Evolutionary conservation across 2,113 vertebrate species (phyloP).

Genomic region (Megalops atlanticus): DNA sequence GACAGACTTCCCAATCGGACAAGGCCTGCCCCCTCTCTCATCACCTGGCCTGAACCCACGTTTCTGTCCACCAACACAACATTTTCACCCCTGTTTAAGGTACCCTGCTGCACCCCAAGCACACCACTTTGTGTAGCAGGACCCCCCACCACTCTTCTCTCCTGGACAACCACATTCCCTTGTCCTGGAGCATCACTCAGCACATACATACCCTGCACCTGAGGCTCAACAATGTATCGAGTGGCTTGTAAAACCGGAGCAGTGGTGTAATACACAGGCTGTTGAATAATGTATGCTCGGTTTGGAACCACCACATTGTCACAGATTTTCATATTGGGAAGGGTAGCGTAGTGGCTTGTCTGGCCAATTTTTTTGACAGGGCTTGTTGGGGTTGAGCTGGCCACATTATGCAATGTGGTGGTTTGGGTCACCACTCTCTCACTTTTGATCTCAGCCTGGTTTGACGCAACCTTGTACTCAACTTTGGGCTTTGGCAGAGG

Average conservation of each 20-base stretch:
- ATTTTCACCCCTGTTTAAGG: background rate
- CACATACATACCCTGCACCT: conserved; percentile 42
- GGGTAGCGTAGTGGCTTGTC: conserved; percentile 30
- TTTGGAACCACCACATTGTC: conserved; percentile 54
- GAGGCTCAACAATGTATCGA: conserved; percentile 59
- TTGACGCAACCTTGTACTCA: conserved; percentile 38
- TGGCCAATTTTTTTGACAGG: conserved; percentile 18
- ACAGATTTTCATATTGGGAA: conserved; percentile 28
- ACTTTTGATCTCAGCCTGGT: conserved; percentile 31
- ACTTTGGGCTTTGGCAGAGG: conserved; percentile 28
- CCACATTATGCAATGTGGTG: background rate
- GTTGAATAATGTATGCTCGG: conserved; percentile 36
- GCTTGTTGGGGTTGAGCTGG: conserved; percentile 31
- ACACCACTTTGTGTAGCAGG: background rate
- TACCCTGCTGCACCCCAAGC: background rate
- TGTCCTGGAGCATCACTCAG: background rate
- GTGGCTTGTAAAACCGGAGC: conserved; percentile 47
- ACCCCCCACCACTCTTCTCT: conserved; percentile 8
- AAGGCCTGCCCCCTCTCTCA: background rate
- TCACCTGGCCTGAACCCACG: background rate
- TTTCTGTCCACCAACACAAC: background rate
- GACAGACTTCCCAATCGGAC: background rate
- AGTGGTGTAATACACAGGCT: conserved; percentile 59
- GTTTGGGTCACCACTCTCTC: conserved; percentile 40
- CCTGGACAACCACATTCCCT: background rate